Percentiles rank a stretch among this genome's conserved stretches.
These are phyloP conservation scores for Sciurus niger DNA, from an alignment of 2,113 vertebrate species.

Conservation along the genomic window DNA sequence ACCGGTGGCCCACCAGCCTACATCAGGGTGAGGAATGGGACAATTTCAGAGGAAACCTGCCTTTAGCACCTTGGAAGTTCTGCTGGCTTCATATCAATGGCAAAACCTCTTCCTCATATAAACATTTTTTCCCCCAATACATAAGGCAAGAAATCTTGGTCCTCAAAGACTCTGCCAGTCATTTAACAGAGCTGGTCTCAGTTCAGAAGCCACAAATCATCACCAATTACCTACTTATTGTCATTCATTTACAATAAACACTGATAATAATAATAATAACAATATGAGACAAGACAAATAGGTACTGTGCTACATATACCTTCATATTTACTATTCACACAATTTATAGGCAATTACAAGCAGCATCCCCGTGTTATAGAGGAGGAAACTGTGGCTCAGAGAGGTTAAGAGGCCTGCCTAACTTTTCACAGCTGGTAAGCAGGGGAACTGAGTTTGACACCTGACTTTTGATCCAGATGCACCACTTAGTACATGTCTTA, in stretches of 20 bases:
- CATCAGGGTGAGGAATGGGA: neutral
- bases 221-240: neutral
- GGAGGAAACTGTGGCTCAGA: neutral
- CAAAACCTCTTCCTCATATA: neutral
- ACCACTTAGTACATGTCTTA: neutral
- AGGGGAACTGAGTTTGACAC: neutral
- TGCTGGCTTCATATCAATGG: neutral
- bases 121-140: neutral
- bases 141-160: neutral
- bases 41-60: neutral
- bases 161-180: neutral
- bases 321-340: neutral
- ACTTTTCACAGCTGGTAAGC: neutral
- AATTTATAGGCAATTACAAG: neutral
- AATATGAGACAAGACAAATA: neutral
- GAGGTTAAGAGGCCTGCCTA: neutral
- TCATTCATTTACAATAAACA: neutral
- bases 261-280: neutral
- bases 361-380: neutral
- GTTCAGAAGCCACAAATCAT: neutral
- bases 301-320: neutral
- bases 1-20: neutral
- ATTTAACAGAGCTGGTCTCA: neutral
- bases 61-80: neutral
- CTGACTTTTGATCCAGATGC: neutral